These are phyloP conservation scores for Cheilosia scutellata DNA, from an alignment of 2,888 invertebrate species.

Conservation along the genomic window DNA sequence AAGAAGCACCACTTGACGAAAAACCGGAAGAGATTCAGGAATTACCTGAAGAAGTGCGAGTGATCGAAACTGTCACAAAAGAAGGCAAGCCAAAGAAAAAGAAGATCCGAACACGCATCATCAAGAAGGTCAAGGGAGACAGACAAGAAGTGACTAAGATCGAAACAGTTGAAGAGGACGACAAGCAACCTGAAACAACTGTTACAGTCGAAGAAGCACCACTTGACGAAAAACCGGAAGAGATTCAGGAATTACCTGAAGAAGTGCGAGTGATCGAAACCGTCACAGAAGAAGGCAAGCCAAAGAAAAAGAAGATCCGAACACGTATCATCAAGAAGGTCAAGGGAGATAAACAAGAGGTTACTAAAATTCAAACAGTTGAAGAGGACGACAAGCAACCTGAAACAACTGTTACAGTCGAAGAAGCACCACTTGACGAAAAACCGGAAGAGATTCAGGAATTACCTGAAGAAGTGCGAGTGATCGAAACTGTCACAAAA, in stretches of 20 bases:
- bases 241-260: slow-evolving; percentile 39
- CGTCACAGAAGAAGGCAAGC: slow-evolving; percentile 53
- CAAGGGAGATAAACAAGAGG: slow-evolving; percentile 59
- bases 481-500: slow-evolving; percentile 25
- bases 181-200: slow-evolving; percentile 47
- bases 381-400: slow-evolving; percentile 56
- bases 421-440: slow-evolving; percentile 40
- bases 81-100: slow-evolving; percentile 53
- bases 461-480: slow-evolving; percentile 46
- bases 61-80: slow-evolving; percentile 30
- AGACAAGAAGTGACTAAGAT: slow-evolving; percentile 62
- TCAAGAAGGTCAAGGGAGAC: slow-evolving; percentile 48
- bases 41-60: slow-evolving; percentile 40
- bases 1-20: slow-evolving; percentile 45
- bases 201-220: slow-evolving; percentile 30
- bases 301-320: slow-evolving; percentile 41
- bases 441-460: slow-evolving; percentile 37
- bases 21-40: slow-evolving; percentile 26
- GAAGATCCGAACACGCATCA: slow-evolving; percentile 48
- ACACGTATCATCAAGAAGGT: slow-evolving; percentile 45
- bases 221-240: slow-evolving; percentile 35
- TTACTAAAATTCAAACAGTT: slow-evolving; percentile 58
- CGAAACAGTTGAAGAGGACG: slow-evolving; percentile 54
- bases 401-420: slow-evolving; percentile 55
- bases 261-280: slow-evolving; percentile 43